These are phyloP conservation scores for Oasisia sp. DNA, from an alignment of 2,888 invertebrate species.

Conservation along the genomic window DNA sequence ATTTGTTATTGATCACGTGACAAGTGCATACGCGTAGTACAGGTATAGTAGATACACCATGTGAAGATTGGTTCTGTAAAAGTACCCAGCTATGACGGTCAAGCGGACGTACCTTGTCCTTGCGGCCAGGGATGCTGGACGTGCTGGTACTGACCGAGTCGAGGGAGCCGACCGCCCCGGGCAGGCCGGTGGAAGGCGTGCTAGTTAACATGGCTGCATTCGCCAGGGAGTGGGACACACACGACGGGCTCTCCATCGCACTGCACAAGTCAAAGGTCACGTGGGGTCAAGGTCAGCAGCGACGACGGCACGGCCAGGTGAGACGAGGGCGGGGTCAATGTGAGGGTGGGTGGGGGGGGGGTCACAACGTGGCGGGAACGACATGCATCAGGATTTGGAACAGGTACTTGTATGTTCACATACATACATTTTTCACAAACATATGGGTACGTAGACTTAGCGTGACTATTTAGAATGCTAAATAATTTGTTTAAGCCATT, in stretches of 20 bases:
- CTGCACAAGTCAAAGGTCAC: conserved; percentile 19
- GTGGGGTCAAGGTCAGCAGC: background rate
- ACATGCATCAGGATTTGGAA: too few relatives aligned
- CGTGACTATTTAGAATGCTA: too few relatives aligned
- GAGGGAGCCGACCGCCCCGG: background rate
- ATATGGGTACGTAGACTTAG: too few relatives aligned
- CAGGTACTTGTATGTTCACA: too few relatives aligned
- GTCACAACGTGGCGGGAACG: too few relatives aligned
- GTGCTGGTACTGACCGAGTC: background rate
- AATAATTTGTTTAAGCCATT: too few relatives aligned
- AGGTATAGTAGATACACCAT: too few relatives aligned
- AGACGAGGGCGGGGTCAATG: background rate
- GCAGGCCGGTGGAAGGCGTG: background rate
- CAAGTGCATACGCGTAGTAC: too few relatives aligned
- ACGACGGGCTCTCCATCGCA: conserved; percentile 19
- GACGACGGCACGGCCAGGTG: conserved; percentile 14
- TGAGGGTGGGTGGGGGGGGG: too few relatives aligned
- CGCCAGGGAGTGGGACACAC: conserved; percentile 23
- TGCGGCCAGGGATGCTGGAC: conserved; percentile 26
- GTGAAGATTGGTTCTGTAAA: background rate
- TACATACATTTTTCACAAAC: too few relatives aligned
- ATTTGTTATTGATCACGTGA: too few relatives aligned
- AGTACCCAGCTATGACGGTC: background rate
- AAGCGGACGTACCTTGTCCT: conserved; percentile 29
- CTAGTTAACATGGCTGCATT: conserved; percentile 23